Base-by-base conservation (phyloP, 2,113 vertebrate species). In the Heteronetta atricapilla region DNA sequence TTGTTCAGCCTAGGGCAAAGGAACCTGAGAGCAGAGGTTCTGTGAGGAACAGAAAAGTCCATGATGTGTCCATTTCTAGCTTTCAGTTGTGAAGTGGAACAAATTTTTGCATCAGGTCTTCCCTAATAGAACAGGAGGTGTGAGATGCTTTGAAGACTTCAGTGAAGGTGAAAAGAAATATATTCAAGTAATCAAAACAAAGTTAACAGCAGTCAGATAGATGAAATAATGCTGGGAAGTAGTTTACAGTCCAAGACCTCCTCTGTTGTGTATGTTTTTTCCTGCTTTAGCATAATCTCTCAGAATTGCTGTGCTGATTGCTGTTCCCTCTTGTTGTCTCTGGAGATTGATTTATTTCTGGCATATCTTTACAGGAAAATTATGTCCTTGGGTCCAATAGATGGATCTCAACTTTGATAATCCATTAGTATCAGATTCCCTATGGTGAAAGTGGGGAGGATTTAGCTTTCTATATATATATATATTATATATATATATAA, bases 381-480 rank as follows among this genome's bases (percentile, higher is more conserved):
- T 87, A 72, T 93, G 90, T 93, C 87, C 73, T 88, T 14, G 1
- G 58, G 83, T 92, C 58, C 66, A 84, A 74, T 64, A 86, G 53
- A 84, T 82, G 25, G 62, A 84, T 90, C 80, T 89, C 38, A 69
- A 88, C 69, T 94, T 96, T 90, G 70, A 66, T 90, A 90, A 82
- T 90, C 23, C 55, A 84, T 92, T 94, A 92, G 23, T 60, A 83
- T 90, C 73, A 89, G 70, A 94, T 70, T 94, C 83, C 69, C 69
- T 82, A 26, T 62, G 28, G 76, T 94, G 67, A 88, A 64, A 82
- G 44, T 17, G 53, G 78, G 23, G 16, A 75, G 20, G 20, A 33
- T 58, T 90, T 82, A 69, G 7, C 18, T 46, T 23, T 20, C 9
- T 38, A 21, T 48, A 20, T 48, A 48, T 11, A 20, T 22, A 48